Evolutionary conservation across 2,113 vertebrate genomes (phyloP).

Genomic region (Seriola quinqueradiata): DNA sequence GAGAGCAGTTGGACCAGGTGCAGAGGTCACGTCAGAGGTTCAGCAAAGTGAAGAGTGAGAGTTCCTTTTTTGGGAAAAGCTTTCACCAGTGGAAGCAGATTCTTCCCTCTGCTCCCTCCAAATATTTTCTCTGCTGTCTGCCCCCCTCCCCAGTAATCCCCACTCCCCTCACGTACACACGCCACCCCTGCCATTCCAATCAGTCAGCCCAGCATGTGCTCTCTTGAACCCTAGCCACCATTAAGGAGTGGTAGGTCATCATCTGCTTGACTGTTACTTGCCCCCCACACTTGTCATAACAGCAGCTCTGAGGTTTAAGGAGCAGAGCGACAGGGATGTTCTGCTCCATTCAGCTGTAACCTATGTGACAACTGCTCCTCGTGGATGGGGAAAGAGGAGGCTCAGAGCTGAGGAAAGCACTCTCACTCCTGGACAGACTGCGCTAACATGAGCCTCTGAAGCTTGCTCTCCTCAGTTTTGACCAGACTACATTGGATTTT

Average conservation of each 20-base stretch:
- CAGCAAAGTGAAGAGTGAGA: constrained; percentile 56
- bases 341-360: constrained; percentile 66
- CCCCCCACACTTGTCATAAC: constrained; percentile 68
- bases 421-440: constrained; percentile 55
- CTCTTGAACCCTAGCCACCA: constrained; percentile 48
- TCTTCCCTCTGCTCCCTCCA: constrained; percentile 51
- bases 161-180: constrained; percentile 44
- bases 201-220: constrained; percentile 76
- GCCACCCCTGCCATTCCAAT: constrained; percentile 68
- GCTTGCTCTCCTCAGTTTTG: constrained; percentile 7
- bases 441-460: constrained; percentile 27
- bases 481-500: not conserved
- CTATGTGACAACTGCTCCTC: constrained; percentile 75
- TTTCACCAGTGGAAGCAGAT: constrained; percentile 62
- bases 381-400: constrained; percentile 50
- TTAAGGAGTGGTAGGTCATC: constrained; percentile 67
- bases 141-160: constrained; percentile 47
- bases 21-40: constrained; percentile 56
- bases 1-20: constrained; percentile 50
- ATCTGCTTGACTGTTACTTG: constrained; percentile 61
- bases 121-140: constrained; percentile 71
- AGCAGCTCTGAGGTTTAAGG: constrained; percentile 70
- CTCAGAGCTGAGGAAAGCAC: constrained; percentile 17
- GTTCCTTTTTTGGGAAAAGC: constrained; percentile 74
- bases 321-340: constrained; percentile 49